Percentiles rank a stretch among this genome's conserved stretches.
Conservation (phyloP, 2,113 vertebrate species). For the Morphnarchus princeps region DNA sequence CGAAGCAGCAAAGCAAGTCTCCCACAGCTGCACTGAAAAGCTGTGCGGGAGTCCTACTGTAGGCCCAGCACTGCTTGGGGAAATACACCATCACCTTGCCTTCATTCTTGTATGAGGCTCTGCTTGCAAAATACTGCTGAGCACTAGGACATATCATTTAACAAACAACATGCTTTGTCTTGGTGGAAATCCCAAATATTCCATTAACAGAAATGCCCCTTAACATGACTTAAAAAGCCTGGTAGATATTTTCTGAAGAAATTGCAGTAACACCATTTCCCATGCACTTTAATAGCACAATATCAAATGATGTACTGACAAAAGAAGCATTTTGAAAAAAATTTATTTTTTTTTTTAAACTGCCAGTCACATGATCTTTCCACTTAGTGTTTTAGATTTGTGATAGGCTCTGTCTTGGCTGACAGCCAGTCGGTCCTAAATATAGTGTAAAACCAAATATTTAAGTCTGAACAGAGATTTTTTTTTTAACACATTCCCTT, state of each 20-base stretch:
- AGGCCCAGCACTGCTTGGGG: accelerated
- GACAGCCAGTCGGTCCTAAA: background rate
- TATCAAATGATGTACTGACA: background rate
- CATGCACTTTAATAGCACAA: background rate
- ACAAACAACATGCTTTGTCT: background rate
- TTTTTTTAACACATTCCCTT: background rate
- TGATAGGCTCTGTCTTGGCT: background rate
- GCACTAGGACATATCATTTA: background rate
- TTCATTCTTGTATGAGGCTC: background rate
- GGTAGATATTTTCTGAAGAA: background rate
- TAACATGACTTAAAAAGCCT: background rate
- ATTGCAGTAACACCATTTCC: background rate
- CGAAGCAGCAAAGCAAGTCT: background rate
- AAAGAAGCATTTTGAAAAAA: background rate
- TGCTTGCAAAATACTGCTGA: background rate
- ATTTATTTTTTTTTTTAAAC: background rate
- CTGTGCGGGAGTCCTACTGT: accelerated
- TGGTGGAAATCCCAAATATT: background rate
- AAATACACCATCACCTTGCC: background rate
- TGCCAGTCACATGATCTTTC: background rate
- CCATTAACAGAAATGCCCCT: background rate
- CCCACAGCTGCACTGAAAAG: background rate
- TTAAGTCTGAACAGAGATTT: background rate
- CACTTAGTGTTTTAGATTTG: conserved; percentile 3
- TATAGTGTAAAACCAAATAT: conserved; percentile 49